A percentile compares a stretch with the other conserved stretches of the same genome.
phyloP scores from a whole-genome alignment of 2,888 invertebrate genomes.

The Morpho helenor region DNA sequence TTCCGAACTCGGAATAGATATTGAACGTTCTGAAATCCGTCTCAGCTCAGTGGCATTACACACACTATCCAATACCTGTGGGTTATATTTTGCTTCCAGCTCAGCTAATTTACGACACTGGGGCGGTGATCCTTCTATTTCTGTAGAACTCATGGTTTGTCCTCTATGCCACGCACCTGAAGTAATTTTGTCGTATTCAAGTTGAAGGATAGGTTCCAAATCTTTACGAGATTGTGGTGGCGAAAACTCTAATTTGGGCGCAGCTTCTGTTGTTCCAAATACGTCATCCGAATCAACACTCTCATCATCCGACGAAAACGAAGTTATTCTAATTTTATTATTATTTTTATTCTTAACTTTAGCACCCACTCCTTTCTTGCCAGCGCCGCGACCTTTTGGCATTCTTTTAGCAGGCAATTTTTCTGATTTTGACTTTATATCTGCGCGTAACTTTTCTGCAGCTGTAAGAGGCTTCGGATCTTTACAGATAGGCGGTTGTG shows the following conservation, averaged over 20 bases:
- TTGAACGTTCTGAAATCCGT: slow-evolving; percentile 85
- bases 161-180: slow-evolving; percentile 83
- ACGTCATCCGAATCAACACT: slow-evolving; percentile 88
- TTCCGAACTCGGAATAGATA: slow-evolving; percentile 87
- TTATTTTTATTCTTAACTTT: slow-evolving; percentile 81
- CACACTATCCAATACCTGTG: slow-evolving; percentile 81
- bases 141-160: slow-evolving; percentile 88
- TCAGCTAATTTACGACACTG: slow-evolving; percentile 83
- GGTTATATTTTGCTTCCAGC: slow-evolving; percentile 82
- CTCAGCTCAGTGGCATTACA: slow-evolving; percentile 83
- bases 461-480: slow-evolving; percentile 66
- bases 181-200: slow-evolving; percentile 84
- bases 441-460: slow-evolving; percentile 71
- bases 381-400: slow-evolving; percentile 81
- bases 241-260: slow-evolving; percentile 85
- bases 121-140: slow-evolving; percentile 87
- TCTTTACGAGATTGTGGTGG: slow-evolving; percentile 88
- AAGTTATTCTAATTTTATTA: slow-evolving; percentile 86
- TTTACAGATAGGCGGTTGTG: slow-evolving; percentile 62
- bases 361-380: slow-evolving; percentile 75
- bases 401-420: slow-evolving; percentile 82
- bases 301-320: slow-evolving; percentile 87
- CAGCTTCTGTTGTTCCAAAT: slow-evolving; percentile 87
- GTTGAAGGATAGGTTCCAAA: slow-evolving; percentile 85
- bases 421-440: slow-evolving; percentile 79